Evolutionary conservation across 2,797 vertebrate genomes (phyloP).

Genomic region (Takifugu ocellatus): DNA sequence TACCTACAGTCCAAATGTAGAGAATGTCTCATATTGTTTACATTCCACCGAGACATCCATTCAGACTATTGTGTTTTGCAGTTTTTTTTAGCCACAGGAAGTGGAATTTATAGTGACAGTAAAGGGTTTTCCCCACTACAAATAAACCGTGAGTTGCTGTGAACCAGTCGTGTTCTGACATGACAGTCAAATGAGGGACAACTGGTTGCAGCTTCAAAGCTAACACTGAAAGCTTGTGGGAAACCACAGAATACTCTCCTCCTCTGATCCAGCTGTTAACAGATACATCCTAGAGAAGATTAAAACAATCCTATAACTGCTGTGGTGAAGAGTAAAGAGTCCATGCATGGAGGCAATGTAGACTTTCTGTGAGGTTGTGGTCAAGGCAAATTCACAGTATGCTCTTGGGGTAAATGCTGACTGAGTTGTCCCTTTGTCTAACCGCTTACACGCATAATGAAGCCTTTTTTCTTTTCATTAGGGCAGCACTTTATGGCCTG

Average conservation of each 20-base stretch:
- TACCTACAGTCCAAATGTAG: no score
- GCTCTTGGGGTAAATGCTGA: conserved; percentile 23
- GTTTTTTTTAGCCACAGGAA: conserved; percentile 22
- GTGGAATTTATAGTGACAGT: conserved; percentile 13
- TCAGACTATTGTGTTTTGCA: conserved; percentile 12
- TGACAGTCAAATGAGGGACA: conserved; percentile 39
- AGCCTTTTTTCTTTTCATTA: conserved; percentile 63
- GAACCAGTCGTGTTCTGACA: conserved; percentile 60
- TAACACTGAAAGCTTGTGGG: conserved; percentile 35
- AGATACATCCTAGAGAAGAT: conserved; percentile 34
- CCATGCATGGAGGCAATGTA: no score
- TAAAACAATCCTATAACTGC: conserved; percentile 36
- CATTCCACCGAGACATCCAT: no score
- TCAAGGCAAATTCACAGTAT: conserved; percentile 38
- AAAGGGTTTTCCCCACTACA: neutral
- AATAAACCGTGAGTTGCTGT: conserved; percentile 2
- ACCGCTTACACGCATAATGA: conserved; percentile 39
- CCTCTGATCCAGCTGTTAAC: conserved; percentile 27
- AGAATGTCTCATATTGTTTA: no score
- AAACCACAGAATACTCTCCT: conserved; percentile 25
- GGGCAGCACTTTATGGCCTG: conserved; percentile 37
- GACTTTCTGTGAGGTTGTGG: conserved; percentile 17
- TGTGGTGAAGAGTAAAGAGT: conserved; percentile 13
- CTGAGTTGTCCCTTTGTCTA: conserved; percentile 55
- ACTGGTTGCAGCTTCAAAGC: conserved; percentile 63